Base-by-base conservation (phyloP, 2,888 invertebrate species). In the Drosophila ezoana region DNA sequence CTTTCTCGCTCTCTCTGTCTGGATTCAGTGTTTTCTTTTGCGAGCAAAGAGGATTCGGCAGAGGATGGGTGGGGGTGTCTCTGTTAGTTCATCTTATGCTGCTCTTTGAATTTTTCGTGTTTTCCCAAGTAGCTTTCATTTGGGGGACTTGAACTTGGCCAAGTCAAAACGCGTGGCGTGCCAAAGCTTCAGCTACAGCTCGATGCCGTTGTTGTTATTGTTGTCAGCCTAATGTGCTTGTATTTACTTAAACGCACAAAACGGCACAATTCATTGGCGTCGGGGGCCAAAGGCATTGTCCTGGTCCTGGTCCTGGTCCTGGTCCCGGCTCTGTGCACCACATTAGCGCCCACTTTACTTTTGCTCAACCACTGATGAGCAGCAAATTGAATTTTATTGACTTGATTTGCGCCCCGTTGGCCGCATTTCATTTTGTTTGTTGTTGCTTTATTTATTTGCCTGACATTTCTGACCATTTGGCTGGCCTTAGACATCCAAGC, bases 331-430 rank as follows among this genome's bases (percentile, higher is more conserved):
- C n/a, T 54, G 35, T 51, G 59, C 43, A 59, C 49, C 71, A 71
- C 76, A 83, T 83, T 80, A 73, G 81, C 68, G 73, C 57, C 76
- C 76, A 76, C 73, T 80, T 73, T 61, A 59, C 56, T 63, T 66
- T 59, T 49, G 48, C 49, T 43, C 59, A 52, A 40, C 44, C 33
- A 33, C 79, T 86, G 87, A 84, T 83, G 75, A 84, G 76, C 79
- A 76, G 75, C 75, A 84, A 87, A 83, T 84, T 85, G 80, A 85
- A 79, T 84, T 84, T 84, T 81, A 85, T 87, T 84, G 80, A 87
- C 79, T 85, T 81, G 81, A 79, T 74, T 83, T 72, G 60, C 63
- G 64, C 48, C 53, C 48, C 49, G 8, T 10, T n/a, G n/a, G 38
- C 48, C 61, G 58, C 54, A 64, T 61, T 76, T 65, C 45, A 64